Evolutionary conservation across 1,140 invertebrate species (phyloP).

Genomic region (Drosophila lowei): DNA sequence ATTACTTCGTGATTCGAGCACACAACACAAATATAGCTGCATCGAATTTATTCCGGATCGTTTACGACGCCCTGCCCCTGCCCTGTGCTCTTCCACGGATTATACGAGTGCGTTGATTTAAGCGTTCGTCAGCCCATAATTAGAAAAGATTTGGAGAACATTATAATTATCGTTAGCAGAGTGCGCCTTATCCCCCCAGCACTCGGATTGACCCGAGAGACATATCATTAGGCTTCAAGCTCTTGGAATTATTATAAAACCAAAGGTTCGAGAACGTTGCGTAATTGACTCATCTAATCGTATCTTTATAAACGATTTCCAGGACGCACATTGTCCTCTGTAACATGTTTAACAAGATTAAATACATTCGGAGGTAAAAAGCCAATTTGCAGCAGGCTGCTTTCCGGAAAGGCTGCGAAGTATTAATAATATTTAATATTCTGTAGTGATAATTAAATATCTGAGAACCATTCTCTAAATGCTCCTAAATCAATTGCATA

Average conservation of each 20-base stretch:
- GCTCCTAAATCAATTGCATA: neutral
- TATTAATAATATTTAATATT: no score
- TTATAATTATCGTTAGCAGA: conserved; percentile 6
- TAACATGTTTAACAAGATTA: no score
- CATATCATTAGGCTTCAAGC: no score
- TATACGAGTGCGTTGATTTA: conserved; percentile 49
- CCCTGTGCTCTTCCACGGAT: conserved; percentile 15
- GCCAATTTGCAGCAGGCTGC: no score
- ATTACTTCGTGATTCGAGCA: conserved; percentile 51
- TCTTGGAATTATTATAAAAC: conserved; percentile 11
- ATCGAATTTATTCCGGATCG: conserved; percentile 41
- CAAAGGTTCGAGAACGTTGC: conserved; percentile 12
- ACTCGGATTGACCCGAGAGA: no score
- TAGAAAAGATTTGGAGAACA: conserved; percentile 42
- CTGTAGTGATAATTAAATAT: no score
- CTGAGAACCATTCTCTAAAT: no score
- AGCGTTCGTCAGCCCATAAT: conserved; percentile 41
- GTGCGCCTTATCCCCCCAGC: conserved; percentile 15
- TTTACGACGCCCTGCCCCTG: conserved; percentile 49
- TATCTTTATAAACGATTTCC: no score
- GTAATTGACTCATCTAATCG: neutral
- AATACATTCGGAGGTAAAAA: no score
- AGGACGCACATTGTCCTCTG: no score
- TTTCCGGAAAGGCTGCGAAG: no score
- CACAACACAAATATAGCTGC: conserved; percentile 31